Conservation (phyloP, 2,888 invertebrate species). For the Spilarctia lutea region DNA sequence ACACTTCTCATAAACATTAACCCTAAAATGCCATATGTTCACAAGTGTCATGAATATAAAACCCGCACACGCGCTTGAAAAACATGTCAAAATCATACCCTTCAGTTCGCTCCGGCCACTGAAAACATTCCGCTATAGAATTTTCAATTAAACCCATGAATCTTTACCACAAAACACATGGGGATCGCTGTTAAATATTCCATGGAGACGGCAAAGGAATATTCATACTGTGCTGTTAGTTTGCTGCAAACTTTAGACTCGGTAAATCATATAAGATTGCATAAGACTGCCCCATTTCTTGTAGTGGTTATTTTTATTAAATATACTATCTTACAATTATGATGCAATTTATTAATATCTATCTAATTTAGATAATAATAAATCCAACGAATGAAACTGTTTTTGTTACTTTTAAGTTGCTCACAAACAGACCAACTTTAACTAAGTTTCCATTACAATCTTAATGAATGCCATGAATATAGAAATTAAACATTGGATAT, state of each 20-base stretch:
- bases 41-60: conserved; percentile 25
- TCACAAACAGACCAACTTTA: background rate
- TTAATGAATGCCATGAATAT: background rate
- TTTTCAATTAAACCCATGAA: conserved; percentile 55
- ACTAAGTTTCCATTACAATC: background rate
- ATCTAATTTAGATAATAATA: no score
- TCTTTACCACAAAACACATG: conserved; percentile 46
- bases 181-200: conserved; percentile 33
- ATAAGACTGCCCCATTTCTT: background rate
- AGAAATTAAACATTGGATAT: no score
- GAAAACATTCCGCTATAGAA: conserved; percentile 39
- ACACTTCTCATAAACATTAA: conserved; percentile 16
- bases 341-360: background rate
- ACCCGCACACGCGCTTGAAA: conserved; percentile 16
- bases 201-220: conserved; percentile 7
- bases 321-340: background rate
- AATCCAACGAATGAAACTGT: no score
- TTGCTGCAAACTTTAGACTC: conserved; percentile 13
- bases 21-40: conserved; percentile 18
- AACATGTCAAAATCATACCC: conserved; percentile 25
- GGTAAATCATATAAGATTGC: background rate
- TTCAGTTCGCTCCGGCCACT: conserved; percentile 22
- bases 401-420: background rate
- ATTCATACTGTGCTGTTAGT: background rate
- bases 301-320: background rate